Conservation (phyloP, 2,113 vertebrate species). For the Eurypyga helias region DNA sequence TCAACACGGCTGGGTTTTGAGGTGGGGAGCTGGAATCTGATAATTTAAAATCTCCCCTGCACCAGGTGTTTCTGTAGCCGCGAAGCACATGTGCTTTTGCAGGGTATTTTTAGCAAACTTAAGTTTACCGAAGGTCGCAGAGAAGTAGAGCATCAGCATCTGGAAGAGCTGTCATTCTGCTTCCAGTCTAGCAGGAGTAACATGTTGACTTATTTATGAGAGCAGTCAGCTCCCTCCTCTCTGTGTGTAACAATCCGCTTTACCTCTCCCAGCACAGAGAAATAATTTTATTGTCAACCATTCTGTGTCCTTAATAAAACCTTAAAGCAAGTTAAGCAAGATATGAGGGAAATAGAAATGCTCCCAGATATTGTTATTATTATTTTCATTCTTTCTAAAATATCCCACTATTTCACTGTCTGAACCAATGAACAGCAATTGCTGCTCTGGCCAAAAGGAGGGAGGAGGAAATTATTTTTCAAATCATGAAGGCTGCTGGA, state of each 20-base stretch:
- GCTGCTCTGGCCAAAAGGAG: background rate
- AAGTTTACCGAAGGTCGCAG: conserved; percentile 8
- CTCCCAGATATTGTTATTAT: background rate
- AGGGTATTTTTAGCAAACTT: conserved; percentile 59
- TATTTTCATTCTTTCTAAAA: background rate
- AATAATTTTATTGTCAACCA: conserved; percentile 10
- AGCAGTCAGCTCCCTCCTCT: conserved; percentile 30
- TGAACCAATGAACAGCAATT: background rate
- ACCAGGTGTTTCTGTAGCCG: background rate
- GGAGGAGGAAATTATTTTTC: background rate
- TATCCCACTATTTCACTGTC: background rate
- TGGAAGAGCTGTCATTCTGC: conserved; percentile 52
- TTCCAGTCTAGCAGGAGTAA: conserved; percentile 73
- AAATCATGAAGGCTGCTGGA: background rate
- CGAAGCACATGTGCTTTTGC: background rate
- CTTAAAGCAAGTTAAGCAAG: background rate
- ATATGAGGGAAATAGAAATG: background rate
- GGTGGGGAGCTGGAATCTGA: background rate
- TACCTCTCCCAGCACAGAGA: conserved; percentile 4
- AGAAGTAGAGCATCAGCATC: conserved; percentile 47
- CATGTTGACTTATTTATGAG: conserved; percentile 74
- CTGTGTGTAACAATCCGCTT: conserved; percentile 15
- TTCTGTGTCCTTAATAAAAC: conserved; percentile 16
- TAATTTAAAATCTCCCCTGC: background rate
- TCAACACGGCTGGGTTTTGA: background rate